Conservation (phyloP, 2,888 invertebrate genomes). For the Morpho achilles region DNA sequence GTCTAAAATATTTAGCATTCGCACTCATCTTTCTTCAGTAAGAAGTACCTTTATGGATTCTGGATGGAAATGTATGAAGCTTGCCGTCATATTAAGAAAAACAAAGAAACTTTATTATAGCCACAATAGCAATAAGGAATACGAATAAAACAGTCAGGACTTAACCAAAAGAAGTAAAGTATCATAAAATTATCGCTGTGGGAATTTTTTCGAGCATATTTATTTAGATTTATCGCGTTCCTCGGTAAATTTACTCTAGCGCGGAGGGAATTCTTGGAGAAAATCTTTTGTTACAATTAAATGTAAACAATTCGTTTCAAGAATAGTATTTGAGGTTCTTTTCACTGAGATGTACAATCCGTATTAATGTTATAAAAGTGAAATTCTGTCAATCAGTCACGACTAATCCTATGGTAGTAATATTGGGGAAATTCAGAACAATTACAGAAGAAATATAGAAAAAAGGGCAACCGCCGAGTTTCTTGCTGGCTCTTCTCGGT, state of each 20-base stretch:
- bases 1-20: too few species aligned
- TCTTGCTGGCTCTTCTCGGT: too few species aligned
- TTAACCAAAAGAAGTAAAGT: slow-evolving; percentile 14
- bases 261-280: slow-evolving; percentile 13
- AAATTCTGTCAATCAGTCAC: too few species aligned
- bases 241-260: slow-evolving; percentile 26
- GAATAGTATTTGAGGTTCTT: neutral
- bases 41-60: too few species aligned
- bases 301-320: slow-evolving; percentile 9
- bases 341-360: neutral
- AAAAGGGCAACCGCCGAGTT: too few species aligned
- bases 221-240: slow-evolving; percentile 35
- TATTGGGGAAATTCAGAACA: too few species aligned
- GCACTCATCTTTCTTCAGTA: too few species aligned
- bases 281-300: slow-evolving; percentile 22
- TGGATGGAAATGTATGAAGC: too few species aligned
- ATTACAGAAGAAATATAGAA: too few species aligned
- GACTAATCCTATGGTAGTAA: too few species aligned
- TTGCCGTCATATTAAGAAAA: too few species aligned
- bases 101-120: slow-evolving; percentile 3
- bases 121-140: slow-evolving; percentile 16
- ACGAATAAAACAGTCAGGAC: slow-evolving; percentile 17
- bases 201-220: slow-evolving; percentile 31
- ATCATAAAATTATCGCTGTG: slow-evolving; percentile 20
- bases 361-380: too few species aligned